These are phyloP conservation scores for Cyanocitta stelleri DNA, from an alignment of 2,113 vertebrate species.

Conservation along the genomic window DNA sequence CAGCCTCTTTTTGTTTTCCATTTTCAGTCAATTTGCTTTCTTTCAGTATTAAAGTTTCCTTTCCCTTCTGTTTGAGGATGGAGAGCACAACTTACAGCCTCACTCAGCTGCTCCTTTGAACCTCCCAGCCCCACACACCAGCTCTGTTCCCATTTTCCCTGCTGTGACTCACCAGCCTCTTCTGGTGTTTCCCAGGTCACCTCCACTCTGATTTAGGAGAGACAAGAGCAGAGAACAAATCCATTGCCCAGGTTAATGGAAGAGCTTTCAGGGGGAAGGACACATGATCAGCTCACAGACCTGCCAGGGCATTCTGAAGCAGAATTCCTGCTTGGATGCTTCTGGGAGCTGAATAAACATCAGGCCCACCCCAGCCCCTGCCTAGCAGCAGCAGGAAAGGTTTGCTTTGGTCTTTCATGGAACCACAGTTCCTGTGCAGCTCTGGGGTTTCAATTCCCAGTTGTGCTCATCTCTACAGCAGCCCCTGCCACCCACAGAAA, in stretches of 20 bases:
- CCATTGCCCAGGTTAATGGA: not conserved
- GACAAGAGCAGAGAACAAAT: not conserved
- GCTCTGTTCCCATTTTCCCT: not conserved
- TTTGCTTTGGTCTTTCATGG: not conserved
- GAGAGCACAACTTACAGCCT: not conserved
- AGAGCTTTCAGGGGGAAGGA: not conserved
- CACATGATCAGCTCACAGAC: rapidly evolving
- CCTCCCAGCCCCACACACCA: not conserved
- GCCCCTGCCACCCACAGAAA: not conserved
- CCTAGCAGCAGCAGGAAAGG: not conserved
- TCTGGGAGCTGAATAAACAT: not conserved
- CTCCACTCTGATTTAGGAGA: not conserved
- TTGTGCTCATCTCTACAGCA: not conserved
- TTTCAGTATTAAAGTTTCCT: not conserved
- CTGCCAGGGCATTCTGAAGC: not conserved
- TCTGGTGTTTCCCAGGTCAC: not conserved
- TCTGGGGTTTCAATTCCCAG: not conserved
- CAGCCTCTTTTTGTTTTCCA: not conserved
- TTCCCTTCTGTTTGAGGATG: not conserved
- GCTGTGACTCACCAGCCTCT: not conserved
- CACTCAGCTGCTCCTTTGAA: not conserved
- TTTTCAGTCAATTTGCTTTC: not conserved
- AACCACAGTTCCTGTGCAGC: not conserved
- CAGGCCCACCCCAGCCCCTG: not conserved
- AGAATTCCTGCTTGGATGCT: too few species aligned